phyloP scores from a whole-genome alignment of 2,888 invertebrate genomes.

The Lagria hirta region DNA sequence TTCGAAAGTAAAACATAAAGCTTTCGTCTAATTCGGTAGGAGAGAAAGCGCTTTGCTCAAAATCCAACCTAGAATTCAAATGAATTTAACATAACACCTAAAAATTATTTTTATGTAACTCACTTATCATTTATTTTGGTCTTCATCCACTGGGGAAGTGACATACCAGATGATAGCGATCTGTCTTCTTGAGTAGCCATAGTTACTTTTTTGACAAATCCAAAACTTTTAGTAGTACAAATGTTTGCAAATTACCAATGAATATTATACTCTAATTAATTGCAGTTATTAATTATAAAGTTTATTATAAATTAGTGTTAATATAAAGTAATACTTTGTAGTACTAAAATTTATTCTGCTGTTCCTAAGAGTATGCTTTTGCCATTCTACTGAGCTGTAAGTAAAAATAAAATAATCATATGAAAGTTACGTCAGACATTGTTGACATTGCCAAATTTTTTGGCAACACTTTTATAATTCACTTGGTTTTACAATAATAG shows the following conservation, averaged over 20 bases:
- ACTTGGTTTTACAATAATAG: conserved; percentile 10
- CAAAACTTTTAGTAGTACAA: conserved; percentile 10
- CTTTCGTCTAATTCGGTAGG: conserved; percentile 76
- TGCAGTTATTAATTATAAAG: not conserved
- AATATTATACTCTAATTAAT: conserved; percentile 6
- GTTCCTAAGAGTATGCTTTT: conserved; percentile 40
- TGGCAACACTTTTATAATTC: conserved; percentile 12
- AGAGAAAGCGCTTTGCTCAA: conserved; percentile 63
- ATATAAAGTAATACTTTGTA: too few relatives aligned
- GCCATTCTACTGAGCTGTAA: conserved; percentile 42
- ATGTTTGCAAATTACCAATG: conserved; percentile 5
- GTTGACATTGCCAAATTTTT: conserved; percentile 15
- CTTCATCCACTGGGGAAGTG: conserved; percentile 74
- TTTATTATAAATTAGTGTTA: too few relatives aligned
- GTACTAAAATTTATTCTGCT: conserved; percentile 8
- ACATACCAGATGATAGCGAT: conserved; percentile 63
- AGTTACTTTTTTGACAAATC: conserved; percentile 8
- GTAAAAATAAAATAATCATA: conserved; percentile 34
- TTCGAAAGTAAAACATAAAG: conserved; percentile 61
- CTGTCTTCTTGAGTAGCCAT: conserved; percentile 56
- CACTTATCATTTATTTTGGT: conserved; percentile 61
- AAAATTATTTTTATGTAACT: conserved; percentile 27
- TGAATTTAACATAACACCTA: not conserved
- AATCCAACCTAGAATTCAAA: conserved; percentile 55
- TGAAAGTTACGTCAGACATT: conserved; percentile 24